Evolutionary conservation across 2,888 invertebrate species (phyloP).

Genomic region (Sinohyriopsis cumingii): DNA sequence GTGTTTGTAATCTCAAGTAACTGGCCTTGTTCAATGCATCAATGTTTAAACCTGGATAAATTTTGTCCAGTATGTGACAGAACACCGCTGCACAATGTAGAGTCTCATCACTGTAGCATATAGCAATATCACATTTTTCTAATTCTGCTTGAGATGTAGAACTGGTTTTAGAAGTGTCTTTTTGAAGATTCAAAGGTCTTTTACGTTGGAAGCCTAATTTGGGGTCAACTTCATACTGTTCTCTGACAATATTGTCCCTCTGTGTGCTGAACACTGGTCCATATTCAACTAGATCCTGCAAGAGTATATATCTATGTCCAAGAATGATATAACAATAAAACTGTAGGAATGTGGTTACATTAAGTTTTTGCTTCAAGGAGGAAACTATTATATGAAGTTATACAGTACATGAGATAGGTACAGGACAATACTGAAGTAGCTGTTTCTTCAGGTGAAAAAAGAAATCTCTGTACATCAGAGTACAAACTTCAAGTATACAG

Average conservation of each 20-base stretch:
- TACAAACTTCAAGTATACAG: too few relatives aligned
- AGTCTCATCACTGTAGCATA: conserved; percentile 31
- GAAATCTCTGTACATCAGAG: too few relatives aligned
- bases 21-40: conserved; percentile 29
- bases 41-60: conserved; percentile 27
- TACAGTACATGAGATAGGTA: too few relatives aligned
- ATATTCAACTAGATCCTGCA: too few relatives aligned
- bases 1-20: conserved; percentile 31
- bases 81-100: conserved; percentile 28
- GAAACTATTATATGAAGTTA: too few relatives aligned
- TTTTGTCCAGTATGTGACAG: conserved; percentile 19
- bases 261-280: too few relatives aligned
- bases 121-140: conserved; percentile 20
- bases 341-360: too few relatives aligned
- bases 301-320: too few relatives aligned
- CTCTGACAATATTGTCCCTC: background rate
- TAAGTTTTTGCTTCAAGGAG: too few relatives aligned
- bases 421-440: too few relatives aligned
- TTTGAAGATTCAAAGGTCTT: background rate
- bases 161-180: background rate
- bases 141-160: background rate
- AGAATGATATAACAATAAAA: too few relatives aligned
- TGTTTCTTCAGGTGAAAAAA: too few relatives aligned
- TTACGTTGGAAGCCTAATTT: background rate
- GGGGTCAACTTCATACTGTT: background rate